These are phyloP conservation scores for Germaria angustata DNA, from an alignment of 2,888 invertebrate genomes.

Conservation along the genomic window DNA sequence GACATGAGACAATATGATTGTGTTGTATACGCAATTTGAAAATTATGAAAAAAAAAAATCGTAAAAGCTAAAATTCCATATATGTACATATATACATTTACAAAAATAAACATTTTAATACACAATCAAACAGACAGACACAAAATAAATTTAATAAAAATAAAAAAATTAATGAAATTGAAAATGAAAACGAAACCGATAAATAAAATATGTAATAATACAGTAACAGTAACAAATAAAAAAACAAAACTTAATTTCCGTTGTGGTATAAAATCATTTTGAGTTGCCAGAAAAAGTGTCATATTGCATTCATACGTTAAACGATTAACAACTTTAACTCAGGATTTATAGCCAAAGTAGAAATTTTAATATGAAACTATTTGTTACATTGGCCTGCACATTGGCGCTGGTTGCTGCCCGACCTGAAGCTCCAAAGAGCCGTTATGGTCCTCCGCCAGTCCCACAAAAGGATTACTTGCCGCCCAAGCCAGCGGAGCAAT, in stretches of 20 bases:
- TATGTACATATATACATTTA: too few species aligned
- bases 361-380: constrained; percentile 56
- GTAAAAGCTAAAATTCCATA: constrained; percentile 43
- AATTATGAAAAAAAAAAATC: constrained; percentile 66
- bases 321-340: constrained; percentile 57
- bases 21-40: constrained; percentile 44
- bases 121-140: background rate
- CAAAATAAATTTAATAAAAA: constrained; percentile 25
- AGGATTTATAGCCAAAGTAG: constrained; percentile 22
- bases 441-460: constrained; percentile 76
- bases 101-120: background rate
- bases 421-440: constrained; percentile 79
- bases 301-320: constrained; percentile 68
- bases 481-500: background rate
- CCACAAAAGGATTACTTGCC: constrained; percentile 78
- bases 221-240: constrained; percentile 23
- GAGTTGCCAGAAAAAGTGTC: constrained; percentile 71
- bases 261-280: constrained; percentile 69
- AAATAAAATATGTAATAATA: constrained; percentile 50
- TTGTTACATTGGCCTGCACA: constrained; percentile 76
- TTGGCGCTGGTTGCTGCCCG: constrained; percentile 79
- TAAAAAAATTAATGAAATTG: constrained; percentile 46
- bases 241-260: constrained; percentile 52
- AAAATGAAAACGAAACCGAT: constrained; percentile 47
- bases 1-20: background rate